Conservation (phyloP, 2,113 vertebrate genomes). For the Polyodon spathula region DNA sequence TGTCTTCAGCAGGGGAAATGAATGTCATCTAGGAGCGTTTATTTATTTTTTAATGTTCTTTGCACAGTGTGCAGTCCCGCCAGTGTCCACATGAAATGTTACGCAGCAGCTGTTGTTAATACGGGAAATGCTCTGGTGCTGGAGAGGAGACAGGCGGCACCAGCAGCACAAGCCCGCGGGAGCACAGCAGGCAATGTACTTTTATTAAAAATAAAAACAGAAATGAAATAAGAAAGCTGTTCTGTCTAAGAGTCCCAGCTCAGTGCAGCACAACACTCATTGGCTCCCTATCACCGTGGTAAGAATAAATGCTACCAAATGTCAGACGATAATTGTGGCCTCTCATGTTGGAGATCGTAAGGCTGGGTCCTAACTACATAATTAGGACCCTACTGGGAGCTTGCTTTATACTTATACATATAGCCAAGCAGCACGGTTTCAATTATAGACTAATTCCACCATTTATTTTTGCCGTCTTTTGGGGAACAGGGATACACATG, state of each 20-base stretch:
- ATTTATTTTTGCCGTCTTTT: conserved; percentile 7
- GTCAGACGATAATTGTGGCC: conserved; percentile 18
- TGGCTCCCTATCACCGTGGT: conserved; percentile 12
- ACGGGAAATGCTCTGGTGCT: background rate
- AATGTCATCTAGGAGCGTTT: too few relatives aligned
- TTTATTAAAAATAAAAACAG: background rate
- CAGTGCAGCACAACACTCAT: background rate
- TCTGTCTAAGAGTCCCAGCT: too few relatives aligned
- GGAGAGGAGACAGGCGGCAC: background rate
- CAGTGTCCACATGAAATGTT: background rate
- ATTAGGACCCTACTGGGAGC: conserved; percentile 20
- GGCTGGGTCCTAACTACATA: conserved; percentile 21
- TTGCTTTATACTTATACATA: conserved; percentile 16
- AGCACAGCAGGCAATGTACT: conserved; percentile 1
- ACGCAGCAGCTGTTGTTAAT: conserved; percentile 10
- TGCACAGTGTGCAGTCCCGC: background rate
- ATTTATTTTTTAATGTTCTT: too few relatives aligned
- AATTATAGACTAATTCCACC: conserved; percentile 19
- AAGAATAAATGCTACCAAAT: conserved; percentile 22
- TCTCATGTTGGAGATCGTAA: conserved; percentile 18
- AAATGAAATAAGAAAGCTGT: background rate
- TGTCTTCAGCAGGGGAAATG: too few relatives aligned
- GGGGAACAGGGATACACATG: background rate
- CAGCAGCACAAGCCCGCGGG: background rate
- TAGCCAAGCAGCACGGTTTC: conserved; percentile 14